Conservation (phyloP, 2,113 vertebrate species). For the Podilymbus podiceps region DNA sequence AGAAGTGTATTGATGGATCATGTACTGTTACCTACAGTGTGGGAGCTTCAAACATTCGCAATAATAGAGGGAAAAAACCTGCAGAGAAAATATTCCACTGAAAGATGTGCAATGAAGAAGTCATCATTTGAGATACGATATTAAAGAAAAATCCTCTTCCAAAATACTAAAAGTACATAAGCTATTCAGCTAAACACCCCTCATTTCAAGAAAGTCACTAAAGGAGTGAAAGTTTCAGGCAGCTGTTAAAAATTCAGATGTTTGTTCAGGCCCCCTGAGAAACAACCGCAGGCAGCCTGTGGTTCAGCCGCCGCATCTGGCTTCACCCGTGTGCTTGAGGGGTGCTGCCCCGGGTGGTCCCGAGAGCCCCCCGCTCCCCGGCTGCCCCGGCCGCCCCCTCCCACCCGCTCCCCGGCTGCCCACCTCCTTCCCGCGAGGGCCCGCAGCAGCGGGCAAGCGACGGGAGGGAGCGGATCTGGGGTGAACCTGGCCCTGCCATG, state of each 20-base stretch:
- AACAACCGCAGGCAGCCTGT: neutral
- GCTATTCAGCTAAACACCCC: neutral
- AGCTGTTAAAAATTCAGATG: neutral
- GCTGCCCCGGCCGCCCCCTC: rapidly evolving
- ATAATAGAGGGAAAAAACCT: neutral
- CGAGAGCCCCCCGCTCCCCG: rapidly evolving
- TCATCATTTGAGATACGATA: neutral
- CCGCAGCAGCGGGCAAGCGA: neutral
- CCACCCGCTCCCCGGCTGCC: neutral
- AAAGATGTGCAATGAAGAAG: neutral
- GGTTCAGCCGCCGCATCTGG: neutral
- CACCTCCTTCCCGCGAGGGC: rapidly evolving
- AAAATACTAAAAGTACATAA: neutral
- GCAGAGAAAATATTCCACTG: neutral
- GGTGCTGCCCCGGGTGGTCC: neutral
- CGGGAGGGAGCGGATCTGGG: rapidly evolving
- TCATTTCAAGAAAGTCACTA: neutral
- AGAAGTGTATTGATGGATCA: neutral
- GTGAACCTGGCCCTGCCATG: neutral
- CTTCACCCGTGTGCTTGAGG: rapidly evolving
- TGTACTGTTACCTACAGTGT: neutral
- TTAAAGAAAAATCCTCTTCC: neutral
- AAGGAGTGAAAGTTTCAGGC: neutral
- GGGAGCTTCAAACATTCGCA: neutral
- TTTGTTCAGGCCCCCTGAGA: neutral